Evolutionary conservation across 2,113 vertebrate genomes (phyloP).

Genomic region (Cyanistes caeruleus): DNA sequence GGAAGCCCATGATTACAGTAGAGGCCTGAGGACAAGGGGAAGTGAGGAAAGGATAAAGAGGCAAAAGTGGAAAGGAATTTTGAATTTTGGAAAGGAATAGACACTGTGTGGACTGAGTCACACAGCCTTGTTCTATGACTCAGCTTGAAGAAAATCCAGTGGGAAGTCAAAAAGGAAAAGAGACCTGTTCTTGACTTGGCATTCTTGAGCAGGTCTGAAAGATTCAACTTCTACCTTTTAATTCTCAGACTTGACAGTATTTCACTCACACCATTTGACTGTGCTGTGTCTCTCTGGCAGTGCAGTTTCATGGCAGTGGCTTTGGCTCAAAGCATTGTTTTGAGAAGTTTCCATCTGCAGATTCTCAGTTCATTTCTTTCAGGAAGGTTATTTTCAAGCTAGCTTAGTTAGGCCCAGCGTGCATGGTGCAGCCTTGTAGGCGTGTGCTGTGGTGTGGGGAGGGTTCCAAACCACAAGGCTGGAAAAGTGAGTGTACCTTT

Average conservation of each 20-base stretch:
- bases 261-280: background rate
- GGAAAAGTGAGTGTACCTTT: background rate
- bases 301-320: background rate
- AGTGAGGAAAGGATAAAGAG: background rate
- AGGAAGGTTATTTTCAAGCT: background rate
- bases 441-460: background rate
- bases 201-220: background rate
- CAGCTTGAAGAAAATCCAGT: background rate
- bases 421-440: accelerated
- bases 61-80: background rate
- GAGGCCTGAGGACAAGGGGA: background rate
- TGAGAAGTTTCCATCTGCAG: background rate
- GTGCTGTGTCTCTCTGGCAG: background rate
- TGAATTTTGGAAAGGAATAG: background rate
- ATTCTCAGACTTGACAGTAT: background rate
- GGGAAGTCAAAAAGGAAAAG: background rate
- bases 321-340: background rate
- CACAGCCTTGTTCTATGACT: background rate
- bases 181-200: background rate
- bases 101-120: background rate
- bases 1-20: background rate
- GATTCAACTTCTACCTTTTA: background rate
- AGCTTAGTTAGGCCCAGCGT: background rate
- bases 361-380: background rate
- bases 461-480: background rate